Evolutionary conservation across 2,888 invertebrate genomes (phyloP), one percentile per base, ranked within the genome.

Genomic region (Poecilobothrus nobilitatus): DNA sequence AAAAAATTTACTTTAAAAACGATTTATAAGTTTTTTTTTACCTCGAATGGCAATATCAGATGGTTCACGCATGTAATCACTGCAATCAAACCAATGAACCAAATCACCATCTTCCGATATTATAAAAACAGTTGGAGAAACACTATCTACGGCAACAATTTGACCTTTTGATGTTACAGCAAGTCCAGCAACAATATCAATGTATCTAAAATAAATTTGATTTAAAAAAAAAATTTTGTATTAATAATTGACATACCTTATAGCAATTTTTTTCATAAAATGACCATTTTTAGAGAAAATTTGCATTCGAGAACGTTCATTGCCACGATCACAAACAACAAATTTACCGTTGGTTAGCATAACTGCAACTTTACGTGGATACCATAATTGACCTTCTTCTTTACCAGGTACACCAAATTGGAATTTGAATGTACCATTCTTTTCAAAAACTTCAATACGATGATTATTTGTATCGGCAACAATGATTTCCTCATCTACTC

Each of bases 381-480:
- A 97, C 96, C 96, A 97, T 72, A 97, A 84, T 78, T 97, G 96
- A 0, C 97, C 97, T 78, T 97, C 97, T 76, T 96, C 97, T 78
- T 94, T 94, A 73, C 97, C 97, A 70, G 95, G 92, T 69, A 91
- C 91, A 65, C 97, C 97, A 83, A 97, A 97, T 82, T 95, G 94
- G 79, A 92, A 94, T 79, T 94, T 95, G 79, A 93, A 94, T 68
- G 90, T 91, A 64, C 97, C 97, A 74, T 90, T 91, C 81, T 96
- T 97, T 78, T 95, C 95, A 82, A 97, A 97, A 72, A 97, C 90
- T 83, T 94, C 93, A 77, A 97, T 94, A 72, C 97, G 90, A 84
- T 97, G 97, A 81, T 97, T 97, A 80, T 97, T 95, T 7, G 97
- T 97, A 80, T 97, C 94, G 63, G 96, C 97, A 27, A 97, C 96